Base-by-base conservation (phyloP, 2,888 invertebrate species). In the Polylopha cassiicola region DNA sequence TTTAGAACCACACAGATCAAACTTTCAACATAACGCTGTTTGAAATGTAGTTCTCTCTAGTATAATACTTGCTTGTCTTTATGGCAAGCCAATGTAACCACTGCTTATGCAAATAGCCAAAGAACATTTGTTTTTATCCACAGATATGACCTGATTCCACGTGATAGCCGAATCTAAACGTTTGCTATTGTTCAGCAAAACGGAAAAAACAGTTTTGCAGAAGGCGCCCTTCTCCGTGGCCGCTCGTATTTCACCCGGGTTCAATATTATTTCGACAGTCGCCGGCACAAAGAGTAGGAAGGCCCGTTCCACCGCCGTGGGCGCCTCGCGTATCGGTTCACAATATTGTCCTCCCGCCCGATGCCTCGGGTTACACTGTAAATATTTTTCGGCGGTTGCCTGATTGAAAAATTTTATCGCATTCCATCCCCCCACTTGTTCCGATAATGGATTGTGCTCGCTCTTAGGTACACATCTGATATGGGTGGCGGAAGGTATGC, bases 351-450 rank as follows among this genome's bases (percentile, higher is more conserved):
- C 75, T 74, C 75, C 65, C 34, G 34, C 34, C 61, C 55, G 59
- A 53, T 65, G 80, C 79, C 79, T 82, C 76, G 69, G 79, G 80
- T 80, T 82, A 82, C 78, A 75, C 71, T 73, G 81, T 81, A 81
- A 77, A 84, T 81, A 84, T 82, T 82, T 81, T 80, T 81, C 73
- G 79, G 76, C 63, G 73, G 77, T 69, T 68, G 73, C 70, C 72
- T 82, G 82, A 84, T 85, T 84, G 84, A 84, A 84, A 77, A 64
- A 44, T 81, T 78, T 80, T 84, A 81, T 81, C 78, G 72, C 75
- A 80, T 82, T 77, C 77, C 68, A 65, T n/a, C n/a, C 65, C 73
- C 72, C 66, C 64, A 52, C 66, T 61, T 63, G 58, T 55, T 56
- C 59, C 65, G 71, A 73, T 79, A 82, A 79, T 77, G 74, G 76